A percentile compares a stretch with the other conserved stretches of the same genome.
phyloP scores from a whole-genome alignment of 53 echinoderm and acorn worm species.

The Echinarachnius parma region DNA sequence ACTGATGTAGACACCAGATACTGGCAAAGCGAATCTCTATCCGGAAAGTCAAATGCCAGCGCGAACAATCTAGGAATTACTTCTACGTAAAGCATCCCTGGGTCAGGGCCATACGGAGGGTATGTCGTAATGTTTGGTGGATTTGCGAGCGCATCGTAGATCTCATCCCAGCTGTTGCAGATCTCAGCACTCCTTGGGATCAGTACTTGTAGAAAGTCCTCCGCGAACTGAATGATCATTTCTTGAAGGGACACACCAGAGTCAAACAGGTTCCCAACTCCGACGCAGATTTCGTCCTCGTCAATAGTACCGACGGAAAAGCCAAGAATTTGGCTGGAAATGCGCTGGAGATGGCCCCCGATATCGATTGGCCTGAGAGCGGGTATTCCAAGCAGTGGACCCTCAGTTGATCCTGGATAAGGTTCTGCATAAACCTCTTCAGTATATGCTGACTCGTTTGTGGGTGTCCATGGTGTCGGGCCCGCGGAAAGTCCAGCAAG shows the following conservation, averaged over 20 bases:
- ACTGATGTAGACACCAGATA: too few relatives aligned
- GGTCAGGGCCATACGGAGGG: too few relatives aligned
- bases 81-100: too few relatives aligned
- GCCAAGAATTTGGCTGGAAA: background rate
- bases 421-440: background rate
- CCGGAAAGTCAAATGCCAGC: too few relatives aligned
- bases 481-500: background rate
- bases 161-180: constrained; percentile 19
- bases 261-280: background rate
- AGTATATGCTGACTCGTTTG: background rate
- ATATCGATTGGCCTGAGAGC: constrained; percentile 19
- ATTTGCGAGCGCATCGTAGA: background rate
- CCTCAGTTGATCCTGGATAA: background rate
- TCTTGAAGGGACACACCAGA: background rate
- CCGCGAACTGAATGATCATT: background rate
- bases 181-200: constrained; percentile 8
- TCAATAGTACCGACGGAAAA: background rate
- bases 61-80: too few relatives aligned
- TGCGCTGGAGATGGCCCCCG: background rate
- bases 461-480: background rate
- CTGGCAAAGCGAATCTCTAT: too few relatives aligned
- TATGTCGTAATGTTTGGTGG: too few relatives aligned
- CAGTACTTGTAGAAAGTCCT: background rate
- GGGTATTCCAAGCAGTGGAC: background rate
- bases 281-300: background rate